Conservation (phyloP, 2,797 vertebrate species). For the Melanotaenia boesemani region DNA sequence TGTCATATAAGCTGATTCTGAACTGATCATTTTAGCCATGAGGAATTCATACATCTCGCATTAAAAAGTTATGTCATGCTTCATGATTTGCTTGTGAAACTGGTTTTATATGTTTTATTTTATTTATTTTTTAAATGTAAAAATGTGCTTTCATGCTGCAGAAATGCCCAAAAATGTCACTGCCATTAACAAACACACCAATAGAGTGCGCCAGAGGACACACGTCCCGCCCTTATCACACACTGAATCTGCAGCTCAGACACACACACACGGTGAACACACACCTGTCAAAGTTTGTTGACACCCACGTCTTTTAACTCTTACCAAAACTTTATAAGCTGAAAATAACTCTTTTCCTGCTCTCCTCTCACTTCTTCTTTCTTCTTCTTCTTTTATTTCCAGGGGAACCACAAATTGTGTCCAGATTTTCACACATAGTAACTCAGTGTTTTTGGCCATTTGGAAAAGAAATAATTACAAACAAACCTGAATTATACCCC, state of each 20-base stretch:
- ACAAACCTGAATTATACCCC: conserved; percentile 61
- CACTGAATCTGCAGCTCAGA: conserved; percentile 24
- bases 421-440: conserved; percentile 81
- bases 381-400: conserved; percentile 27
- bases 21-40: not conserved
- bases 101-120: not conserved
- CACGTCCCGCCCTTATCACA: conserved; percentile 18
- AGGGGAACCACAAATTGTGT: conserved; percentile 78
- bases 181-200: conserved; percentile 41
- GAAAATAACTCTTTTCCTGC: conserved; percentile 64
- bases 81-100: not conserved
- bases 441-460: conserved; percentile 73
- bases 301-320: conserved; percentile 45
- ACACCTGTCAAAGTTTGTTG: conserved; percentile 70
- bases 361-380: conserved; percentile 23
- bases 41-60: not conserved
- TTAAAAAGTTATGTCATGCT: not conserved
- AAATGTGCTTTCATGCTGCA: not conserved
- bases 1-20: not conserved
- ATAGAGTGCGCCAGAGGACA: conserved; percentile 79
- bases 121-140: too few species aligned
- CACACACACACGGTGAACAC: conserved; percentile 23
- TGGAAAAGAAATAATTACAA: conserved; percentile 72
- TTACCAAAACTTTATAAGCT: conserved; percentile 54
- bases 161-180: not conserved